Percentiles rank a stretch among this genome's conserved stretches.
Conservation (phyloP, 2,888 invertebrate genomes). For the Lysandra bellargus region DNA sequence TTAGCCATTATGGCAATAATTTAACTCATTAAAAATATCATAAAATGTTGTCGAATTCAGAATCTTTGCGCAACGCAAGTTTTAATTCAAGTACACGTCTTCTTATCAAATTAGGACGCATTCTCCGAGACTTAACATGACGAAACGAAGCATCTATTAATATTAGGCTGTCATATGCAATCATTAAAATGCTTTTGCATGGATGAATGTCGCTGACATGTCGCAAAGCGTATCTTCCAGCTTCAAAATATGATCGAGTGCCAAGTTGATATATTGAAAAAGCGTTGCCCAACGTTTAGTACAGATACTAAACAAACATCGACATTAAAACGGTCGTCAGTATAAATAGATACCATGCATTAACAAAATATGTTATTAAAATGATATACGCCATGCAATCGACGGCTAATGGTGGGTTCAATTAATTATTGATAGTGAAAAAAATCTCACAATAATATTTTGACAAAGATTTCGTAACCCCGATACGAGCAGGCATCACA, state of each 20-base stretch:
- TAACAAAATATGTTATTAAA: slow-evolving; percentile 30
- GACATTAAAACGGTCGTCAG: background rate
- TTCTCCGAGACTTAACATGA: slow-evolving; percentile 14
- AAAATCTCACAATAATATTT: slow-evolving; percentile 52
- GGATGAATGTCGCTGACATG: slow-evolving; percentile 26
- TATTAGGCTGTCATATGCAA: slow-evolving; percentile 7
- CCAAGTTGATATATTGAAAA: slow-evolving; percentile 49
- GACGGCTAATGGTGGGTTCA: slow-evolving; percentile 25
- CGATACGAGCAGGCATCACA: slow-evolving; percentile 44
- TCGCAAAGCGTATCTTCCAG: slow-evolving; percentile 23
- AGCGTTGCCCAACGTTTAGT: slow-evolving; percentile 10
- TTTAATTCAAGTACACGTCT: slow-evolving; percentile 25
- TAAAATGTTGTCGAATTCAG: background rate
- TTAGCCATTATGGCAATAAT: background rate
- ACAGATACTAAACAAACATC: slow-evolving; percentile 14
- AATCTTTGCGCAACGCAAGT: slow-evolving; percentile 26
- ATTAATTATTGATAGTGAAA: slow-evolving; percentile 47
- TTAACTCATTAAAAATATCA: background rate
- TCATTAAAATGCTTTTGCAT: slow-evolving; percentile 25
- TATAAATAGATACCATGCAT: slow-evolving; percentile 24
- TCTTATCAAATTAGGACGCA: slow-evolving; percentile 29
- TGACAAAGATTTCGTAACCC: slow-evolving; percentile 48
- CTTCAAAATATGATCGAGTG: slow-evolving; percentile 52
- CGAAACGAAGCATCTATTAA: slow-evolving; percentile 25
- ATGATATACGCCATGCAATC: slow-evolving; percentile 18